Evolutionary conservation across 2,888 invertebrate species (phyloP), one percentile per base, ranked within the genome.

Genomic region (Andricus curvator): DNA sequence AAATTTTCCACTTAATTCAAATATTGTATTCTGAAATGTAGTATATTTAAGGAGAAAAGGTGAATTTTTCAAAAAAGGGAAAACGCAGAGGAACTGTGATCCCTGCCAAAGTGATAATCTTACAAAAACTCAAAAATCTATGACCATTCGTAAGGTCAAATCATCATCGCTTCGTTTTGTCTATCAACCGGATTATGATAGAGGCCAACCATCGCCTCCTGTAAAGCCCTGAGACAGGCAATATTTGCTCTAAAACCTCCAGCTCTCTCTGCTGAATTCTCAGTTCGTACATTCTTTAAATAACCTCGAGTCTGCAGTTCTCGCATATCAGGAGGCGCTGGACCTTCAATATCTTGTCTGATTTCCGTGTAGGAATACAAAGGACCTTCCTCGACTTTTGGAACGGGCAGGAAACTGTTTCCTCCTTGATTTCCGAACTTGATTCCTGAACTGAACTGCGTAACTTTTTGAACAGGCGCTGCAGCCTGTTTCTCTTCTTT

Each of bases 361-460:
- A 91, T 87, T 20, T 95, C 94, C 78, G 94, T 94, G 89, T 98
- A 98, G 22, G 93, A 93, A 90, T 95, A 99, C 0, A 96, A 88
- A 0, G 97, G 97, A 0, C 96, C 97, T 89, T 97, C 97, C 78
- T 97, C 97, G 6, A 95, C 93, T 85, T 96, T 94, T 0, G 96
- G 96, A 2, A 97, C 92, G 0, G 96, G 95, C 62, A 96, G 90
- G 87, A 96, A 96, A 25, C 94, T 94, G 11, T 95, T 94, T 0
- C 94, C 93, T 0, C 94, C 93, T 5, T 95, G 95, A 74, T 95
- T 94, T 0, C 96, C 95, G 92, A 98, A 96, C 91, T 96, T 96
- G 9, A 98, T 97, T 25, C 98, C 98, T 0, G 96, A 96, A 0
- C 98, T 98, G 93, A 98, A 98, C 85, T 97, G 96, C 1, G 96